A percentile compares a stretch with the other conserved stretches of the same genome.
These are phyloP conservation scores for Venturia canescens DNA, from an alignment of 1,140 invertebrate species.

Conservation along the genomic window DNA sequence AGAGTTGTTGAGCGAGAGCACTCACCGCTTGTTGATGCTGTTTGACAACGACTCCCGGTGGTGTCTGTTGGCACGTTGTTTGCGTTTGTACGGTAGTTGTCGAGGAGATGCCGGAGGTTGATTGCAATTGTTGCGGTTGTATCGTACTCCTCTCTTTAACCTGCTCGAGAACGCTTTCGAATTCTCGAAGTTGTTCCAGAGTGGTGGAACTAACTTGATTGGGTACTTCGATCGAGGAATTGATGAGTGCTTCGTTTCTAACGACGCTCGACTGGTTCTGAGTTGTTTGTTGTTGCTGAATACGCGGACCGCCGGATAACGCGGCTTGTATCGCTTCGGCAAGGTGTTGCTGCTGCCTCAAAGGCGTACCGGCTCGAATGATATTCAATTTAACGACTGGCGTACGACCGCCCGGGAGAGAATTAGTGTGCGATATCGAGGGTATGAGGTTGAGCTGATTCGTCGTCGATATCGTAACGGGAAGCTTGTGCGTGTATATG, in stretches of 20 bases:
- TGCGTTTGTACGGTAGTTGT: slow-evolving; percentile 72
- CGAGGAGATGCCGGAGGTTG: slow-evolving; percentile 51
- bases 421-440: slow-evolving; percentile 69
- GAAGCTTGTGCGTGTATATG: slow-evolving; percentile 75
- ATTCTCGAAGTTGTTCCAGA: slow-evolving; percentile 87
- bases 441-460: slow-evolving; percentile 73
- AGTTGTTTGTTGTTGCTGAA: slow-evolving; percentile 60
- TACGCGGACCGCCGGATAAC: slow-evolving; percentile 62
- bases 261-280: slow-evolving; percentile 57
- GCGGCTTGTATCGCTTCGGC: slow-evolving; percentile 68
- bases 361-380: slow-evolving; percentile 59
- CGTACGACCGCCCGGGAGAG: slow-evolving; percentile 63
- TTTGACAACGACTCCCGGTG: slow-evolving; percentile 53
- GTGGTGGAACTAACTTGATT: slow-evolving; percentile 80
- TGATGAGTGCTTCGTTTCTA: slow-evolving; percentile 65
- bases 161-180: slow-evolving; percentile 89
- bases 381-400: slow-evolving; percentile 73
- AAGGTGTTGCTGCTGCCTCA: slow-evolving; percentile 62
- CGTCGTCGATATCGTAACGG: slow-evolving; percentile 70
- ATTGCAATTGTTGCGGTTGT: slow-evolving; percentile 71
- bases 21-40: slow-evolving; percentile 61
- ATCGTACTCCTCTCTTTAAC: slow-evolving; percentile 85
- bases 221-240: slow-evolving; percentile 74
- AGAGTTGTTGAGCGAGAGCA: slow-evolving; percentile 68
- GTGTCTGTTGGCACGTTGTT: slow-evolving; percentile 65